Conservation (phyloP, 2,797 vertebrate genomes). For the Prionace glauca region DNA sequence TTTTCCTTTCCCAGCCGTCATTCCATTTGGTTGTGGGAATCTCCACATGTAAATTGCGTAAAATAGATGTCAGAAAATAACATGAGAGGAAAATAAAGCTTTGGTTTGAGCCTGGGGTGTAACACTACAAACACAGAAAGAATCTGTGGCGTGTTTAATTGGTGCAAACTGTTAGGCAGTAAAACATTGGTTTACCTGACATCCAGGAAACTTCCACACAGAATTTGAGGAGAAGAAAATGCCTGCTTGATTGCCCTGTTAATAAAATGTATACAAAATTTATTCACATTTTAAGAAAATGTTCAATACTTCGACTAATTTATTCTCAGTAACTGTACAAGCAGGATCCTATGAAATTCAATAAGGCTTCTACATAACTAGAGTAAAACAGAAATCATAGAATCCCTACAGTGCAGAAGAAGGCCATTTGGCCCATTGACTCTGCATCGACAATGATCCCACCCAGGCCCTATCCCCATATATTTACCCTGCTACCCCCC, state of each 20-base stretch:
- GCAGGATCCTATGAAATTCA: too few relatives aligned
- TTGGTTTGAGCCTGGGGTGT: background rate
- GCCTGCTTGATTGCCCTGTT: background rate
- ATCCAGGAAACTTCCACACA: slow-evolving; percentile 30
- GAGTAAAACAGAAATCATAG: too few relatives aligned
- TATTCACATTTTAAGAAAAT: background rate
- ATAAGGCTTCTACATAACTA: background rate
- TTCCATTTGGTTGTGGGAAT: background rate
- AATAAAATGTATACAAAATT: background rate
- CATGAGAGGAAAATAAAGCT: background rate
- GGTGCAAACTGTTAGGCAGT: background rate
- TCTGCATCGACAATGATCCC: too few relatives aligned
- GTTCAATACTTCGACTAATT: background rate
- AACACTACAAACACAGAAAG: background rate
- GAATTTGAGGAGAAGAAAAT: background rate
- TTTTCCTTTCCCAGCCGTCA: background rate
- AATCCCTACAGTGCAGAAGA: too few relatives aligned
- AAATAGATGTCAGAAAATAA: background rate
- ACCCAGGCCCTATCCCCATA: too few relatives aligned
- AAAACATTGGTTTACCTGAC: background rate
- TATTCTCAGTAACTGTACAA: background rate
- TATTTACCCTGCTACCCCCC: too few relatives aligned
- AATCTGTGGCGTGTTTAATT: background rate
- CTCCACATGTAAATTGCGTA: background rate
- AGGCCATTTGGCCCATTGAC: too few relatives aligned